phyloP scores from a whole-genome alignment of 1,140 invertebrate species.

The Drosophila mojavensis region DNA sequence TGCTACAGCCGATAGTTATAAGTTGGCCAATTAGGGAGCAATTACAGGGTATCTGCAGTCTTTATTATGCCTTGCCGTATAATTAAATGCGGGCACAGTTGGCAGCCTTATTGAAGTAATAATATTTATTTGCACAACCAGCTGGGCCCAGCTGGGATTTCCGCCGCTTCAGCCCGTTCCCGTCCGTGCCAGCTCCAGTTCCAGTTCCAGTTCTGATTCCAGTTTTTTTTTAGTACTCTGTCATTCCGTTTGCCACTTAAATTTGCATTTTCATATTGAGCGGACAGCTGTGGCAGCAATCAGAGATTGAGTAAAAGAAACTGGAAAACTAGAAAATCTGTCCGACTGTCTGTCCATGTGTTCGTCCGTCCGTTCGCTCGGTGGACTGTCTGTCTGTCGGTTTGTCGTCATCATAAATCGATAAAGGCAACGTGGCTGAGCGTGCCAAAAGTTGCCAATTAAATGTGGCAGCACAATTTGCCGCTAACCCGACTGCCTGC shows the following conservation, averaged over 20 bases:
- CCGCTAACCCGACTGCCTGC: slow-evolving; percentile 33
- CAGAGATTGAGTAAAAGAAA: slow-evolving; percentile 29
- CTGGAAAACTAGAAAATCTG: slow-evolving; percentile 27
- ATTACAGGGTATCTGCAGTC: slow-evolving; percentile 9
- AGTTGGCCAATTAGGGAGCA: background rate
- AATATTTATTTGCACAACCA: slow-evolving; percentile 67
- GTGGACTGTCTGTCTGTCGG: background rate
- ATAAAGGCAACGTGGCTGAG: slow-evolving; percentile 53
- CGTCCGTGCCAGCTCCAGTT: slow-evolving; percentile 15
- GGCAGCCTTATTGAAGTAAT: slow-evolving; percentile 68
- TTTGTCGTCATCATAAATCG: slow-evolving; percentile 55
- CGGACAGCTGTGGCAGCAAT: slow-evolving; percentile 24
- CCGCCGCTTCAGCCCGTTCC: background rate
- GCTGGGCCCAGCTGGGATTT: slow-evolving; percentile 34
- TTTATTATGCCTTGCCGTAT: slow-evolving; percentile 27
- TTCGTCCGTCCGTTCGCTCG: background rate
- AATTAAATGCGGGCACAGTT: slow-evolving; percentile 71
- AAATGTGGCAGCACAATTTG: slow-evolving; percentile 57
- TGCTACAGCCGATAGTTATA: no score
- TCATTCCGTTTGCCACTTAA: slow-evolving; percentile 53
- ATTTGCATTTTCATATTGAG: slow-evolving; percentile 70
- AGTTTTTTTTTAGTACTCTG: slow-evolving; percentile 28
- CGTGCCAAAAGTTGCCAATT: slow-evolving; percentile 75
- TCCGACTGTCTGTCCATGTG: background rate
- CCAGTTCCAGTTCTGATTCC: slow-evolving; percentile 18